These are phyloP conservation scores for Terebella lapidaria DNA, from an alignment of 2,888 invertebrate species.

Conservation along the genomic window DNA sequence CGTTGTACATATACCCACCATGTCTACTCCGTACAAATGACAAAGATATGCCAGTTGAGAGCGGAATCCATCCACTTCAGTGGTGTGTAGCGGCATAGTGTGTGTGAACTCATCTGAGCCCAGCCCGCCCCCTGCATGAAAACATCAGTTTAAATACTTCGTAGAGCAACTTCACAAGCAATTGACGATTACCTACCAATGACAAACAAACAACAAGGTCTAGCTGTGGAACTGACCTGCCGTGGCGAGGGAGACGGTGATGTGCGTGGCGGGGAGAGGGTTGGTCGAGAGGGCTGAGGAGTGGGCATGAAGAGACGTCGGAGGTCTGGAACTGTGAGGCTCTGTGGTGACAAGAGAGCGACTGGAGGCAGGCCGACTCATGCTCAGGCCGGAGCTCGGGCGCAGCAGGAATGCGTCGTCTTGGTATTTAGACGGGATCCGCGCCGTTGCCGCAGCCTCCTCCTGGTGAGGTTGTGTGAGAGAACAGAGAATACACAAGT, in stretches of 20 bases:
- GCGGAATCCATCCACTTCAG: conserved; percentile 38
- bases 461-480: too few relatives aligned
- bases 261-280: conserved; percentile 37
- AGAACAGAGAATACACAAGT: too few relatives aligned
- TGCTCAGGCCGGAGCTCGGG: conserved; percentile 26
- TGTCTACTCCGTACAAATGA: conserved; percentile 42
- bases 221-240: conserved; percentile 29
- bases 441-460: conserved; percentile 30
- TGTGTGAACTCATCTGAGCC: conserved; percentile 27
- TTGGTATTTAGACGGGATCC: conserved; percentile 38
- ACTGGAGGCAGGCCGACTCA: conserved; percentile 5
- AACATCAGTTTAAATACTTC: background rate
- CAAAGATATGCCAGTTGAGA: conserved; percentile 44
- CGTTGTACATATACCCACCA: conserved; percentile 38
- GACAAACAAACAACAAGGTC: background rate
- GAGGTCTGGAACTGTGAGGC: background rate
- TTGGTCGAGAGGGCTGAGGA: conserved; percentile 13
- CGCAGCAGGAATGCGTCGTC: conserved; percentile 29
- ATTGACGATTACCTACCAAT: background rate
- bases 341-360: conserved; percentile 25
- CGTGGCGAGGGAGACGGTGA: conserved; percentile 40
- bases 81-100: conserved; percentile 41
- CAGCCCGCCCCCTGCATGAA: conserved; percentile 42
- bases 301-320: background rate
- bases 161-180: background rate